Evolutionary conservation across 2,113 vertebrate species (phyloP).

Genomic region (Protobothrops flavoviridis): DNA sequence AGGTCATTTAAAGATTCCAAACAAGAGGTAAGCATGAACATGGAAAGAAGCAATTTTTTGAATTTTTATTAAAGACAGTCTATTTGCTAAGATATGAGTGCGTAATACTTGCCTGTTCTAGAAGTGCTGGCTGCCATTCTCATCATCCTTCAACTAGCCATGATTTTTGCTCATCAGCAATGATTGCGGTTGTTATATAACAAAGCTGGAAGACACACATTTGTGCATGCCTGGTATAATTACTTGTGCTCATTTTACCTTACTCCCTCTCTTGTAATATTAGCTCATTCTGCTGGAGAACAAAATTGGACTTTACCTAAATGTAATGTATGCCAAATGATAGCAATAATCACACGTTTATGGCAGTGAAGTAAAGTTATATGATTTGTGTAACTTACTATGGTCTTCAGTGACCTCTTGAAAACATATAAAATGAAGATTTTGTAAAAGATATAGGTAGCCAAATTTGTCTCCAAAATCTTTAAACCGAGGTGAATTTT

Average conservation of each 20-base stretch:
- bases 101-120: constrained; percentile 10
- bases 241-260: not conserved
- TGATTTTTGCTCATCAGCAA: not conserved
- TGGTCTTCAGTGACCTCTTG: not conserved
- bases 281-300: not conserved
- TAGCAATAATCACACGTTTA: not conserved
- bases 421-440: not conserved
- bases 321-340: not conserved
- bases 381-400: not conserved
- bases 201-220: not conserved
- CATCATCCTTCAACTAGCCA: not conserved
- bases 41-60: not conserved
- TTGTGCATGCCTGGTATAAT: constrained; percentile 20
- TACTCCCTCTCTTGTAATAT: constrained; percentile 8
- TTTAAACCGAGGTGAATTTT: not conserved
- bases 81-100: not conserved
- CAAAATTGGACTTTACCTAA: not conserved
- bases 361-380: not conserved
- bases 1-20: constrained; percentile 85
- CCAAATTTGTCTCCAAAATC: not conserved
- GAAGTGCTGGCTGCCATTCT: not conserved
- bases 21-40: constrained; percentile 81
- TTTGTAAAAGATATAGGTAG: not conserved
- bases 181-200: not conserved
- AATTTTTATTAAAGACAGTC: constrained; percentile 8